Base-by-base conservation (phyloP, 2,888 invertebrate genomes). In the Drosophila flavopinicola region DNA sequence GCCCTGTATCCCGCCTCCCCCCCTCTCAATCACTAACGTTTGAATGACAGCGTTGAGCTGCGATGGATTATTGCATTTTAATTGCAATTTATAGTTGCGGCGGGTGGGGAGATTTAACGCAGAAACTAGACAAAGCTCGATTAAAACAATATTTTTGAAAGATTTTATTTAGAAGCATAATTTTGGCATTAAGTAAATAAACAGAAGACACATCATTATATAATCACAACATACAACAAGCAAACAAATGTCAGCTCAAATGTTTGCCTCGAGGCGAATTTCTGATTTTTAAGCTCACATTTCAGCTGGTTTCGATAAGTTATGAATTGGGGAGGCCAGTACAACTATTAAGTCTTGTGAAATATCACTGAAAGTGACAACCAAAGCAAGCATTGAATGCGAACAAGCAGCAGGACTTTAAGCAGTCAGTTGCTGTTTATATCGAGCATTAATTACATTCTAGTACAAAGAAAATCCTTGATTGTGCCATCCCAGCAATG, bases 131-230 rank as follows among this genome's bases (percentile, higher is more conserved):
- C 52, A 59, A 42, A 57, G 32, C 57, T 48, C 63, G 58, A 60
- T 75, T 76, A 64, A 64, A 73, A 75, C 57, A 78, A 78, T 75
- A 76, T 75, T 75, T 78, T 82, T 58, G 45, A 60, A 75, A 66
- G 52, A 72, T 61, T 71, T 75, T 75, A 75, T 63, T 57, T 58
- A 67, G 67, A 61, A 60, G 57, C 65, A 64, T 54, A 74, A 54
- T 57, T 41, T 41, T 71, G 66, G 38, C 66, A 79, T 68, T 79
- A 73, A 66, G 54, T 65, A 78, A 84, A 78, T 66, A 80, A 65
- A 78, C 75, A 77, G 24, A 68, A 61, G n/a, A 63, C 57, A 69
- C 29, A 49, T 45, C 32, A 52, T 29, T 41, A 20, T 37, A 27
- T 23, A 56, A 29, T 48, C 49, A 15, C 25, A 23, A 41, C 39